phyloP scores from a whole-genome alignment of 2,113 vertebrate genomes.

The Myiopsitta monachus region DNA sequence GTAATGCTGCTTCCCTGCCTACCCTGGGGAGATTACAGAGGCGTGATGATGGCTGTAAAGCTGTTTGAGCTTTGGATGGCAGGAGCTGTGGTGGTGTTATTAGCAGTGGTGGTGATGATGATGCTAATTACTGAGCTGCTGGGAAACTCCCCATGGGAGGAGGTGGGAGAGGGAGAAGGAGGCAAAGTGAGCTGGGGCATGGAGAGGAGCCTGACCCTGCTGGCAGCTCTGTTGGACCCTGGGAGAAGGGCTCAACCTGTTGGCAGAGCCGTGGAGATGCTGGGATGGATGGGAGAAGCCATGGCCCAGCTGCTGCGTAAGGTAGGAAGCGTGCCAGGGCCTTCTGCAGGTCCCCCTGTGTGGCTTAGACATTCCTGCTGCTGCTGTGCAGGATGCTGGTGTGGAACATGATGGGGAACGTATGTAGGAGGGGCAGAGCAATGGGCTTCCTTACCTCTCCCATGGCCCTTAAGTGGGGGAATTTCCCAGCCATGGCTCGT shows the following conservation, averaged over 20 bases:
- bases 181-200: neutral
- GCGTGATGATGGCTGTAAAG: slow-evolving; percentile 19
- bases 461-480: accelerated
- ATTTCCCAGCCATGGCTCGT: neutral
- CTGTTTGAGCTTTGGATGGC: slow-evolving; percentile 21
- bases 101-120: slow-evolving; percentile 27
- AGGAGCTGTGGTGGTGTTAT: slow-evolving; percentile 48
- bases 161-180: neutral
- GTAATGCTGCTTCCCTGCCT: neutral
- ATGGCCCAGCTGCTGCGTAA: slow-evolving; percentile 33
- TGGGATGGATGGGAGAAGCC: slow-evolving; percentile 42
- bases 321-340: neutral
- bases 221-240: neutral
- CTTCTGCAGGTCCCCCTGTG: neutral
- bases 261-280: slow-evolving; percentile 7
- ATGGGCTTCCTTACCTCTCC: neutral
- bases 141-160: slow-evolving; percentile 64
- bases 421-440: accelerated
- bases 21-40: slow-evolving; percentile 25
- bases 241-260: neutral
- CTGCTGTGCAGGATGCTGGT: neutral
- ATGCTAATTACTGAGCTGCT: slow-evolving; percentile 52
- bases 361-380: accelerated
- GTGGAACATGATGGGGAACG: accelerated
- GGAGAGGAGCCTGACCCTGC: slow-evolving; percentile 26